These are phyloP conservation scores for Adineta ricciae DNA, from an alignment of 2,888 invertebrate genomes.

Conservation along the genomic window DNA sequence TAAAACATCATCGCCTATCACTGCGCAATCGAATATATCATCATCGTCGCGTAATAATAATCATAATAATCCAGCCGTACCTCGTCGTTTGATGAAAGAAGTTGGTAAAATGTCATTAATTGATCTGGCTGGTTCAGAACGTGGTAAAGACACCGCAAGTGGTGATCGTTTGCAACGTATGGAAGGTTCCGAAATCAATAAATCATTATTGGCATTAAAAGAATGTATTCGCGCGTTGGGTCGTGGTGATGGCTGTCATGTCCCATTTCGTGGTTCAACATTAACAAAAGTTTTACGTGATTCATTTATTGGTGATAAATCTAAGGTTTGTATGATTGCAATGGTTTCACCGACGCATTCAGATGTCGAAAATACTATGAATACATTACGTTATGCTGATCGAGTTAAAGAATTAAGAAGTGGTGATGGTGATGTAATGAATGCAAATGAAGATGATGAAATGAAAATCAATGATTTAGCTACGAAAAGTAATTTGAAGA, in stretches of 20 bases:
- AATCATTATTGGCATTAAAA: conserved; percentile 80
- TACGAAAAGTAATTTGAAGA: neutral
- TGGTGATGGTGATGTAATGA: neutral
- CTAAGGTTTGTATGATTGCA: conserved; percentile 97
- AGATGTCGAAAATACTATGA: conserved; percentile 92
- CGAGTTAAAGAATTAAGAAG: conserved; percentile 41
- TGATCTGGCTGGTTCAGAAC: conserved; percentile 80
- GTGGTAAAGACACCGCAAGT: conserved; percentile 94
- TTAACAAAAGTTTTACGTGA: conserved; percentile 88
- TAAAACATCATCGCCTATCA: conserved; percentile 40
- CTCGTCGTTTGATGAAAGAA: conserved; percentile 37
- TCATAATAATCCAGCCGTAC: neutral
- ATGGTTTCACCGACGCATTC: conserved; percentile 95
- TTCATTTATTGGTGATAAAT: conserved; percentile 94
- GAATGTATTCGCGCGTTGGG: conserved; percentile 76
- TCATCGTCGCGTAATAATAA: neutral
- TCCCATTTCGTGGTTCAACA: conserved; percentile 93
- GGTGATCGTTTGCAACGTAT: conserved; percentile 85
- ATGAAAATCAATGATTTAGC: neutral
- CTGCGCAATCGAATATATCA: neutral
- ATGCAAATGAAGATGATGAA: neutral
- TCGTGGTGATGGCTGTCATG: conserved; percentile 77
- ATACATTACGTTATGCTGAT: conserved; percentile 93
- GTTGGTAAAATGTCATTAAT: conserved; percentile 97
- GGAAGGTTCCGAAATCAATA: conserved; percentile 94